phyloP scores from a whole-genome alignment of 2,113 vertebrate species.

The Ascaphus truei region DNA sequence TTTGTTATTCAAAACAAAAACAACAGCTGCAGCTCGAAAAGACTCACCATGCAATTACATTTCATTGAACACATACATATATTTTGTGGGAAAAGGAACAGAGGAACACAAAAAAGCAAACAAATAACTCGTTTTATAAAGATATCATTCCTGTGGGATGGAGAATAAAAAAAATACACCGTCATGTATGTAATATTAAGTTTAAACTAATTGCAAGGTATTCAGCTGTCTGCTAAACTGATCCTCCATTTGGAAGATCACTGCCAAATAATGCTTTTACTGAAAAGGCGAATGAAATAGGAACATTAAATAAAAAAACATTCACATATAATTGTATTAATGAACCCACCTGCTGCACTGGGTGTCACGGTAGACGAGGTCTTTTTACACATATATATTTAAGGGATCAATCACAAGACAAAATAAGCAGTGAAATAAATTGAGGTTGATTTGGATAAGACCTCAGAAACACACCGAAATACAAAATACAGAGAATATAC shows the following conservation, averaged over 20 bases:
- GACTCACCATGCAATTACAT: slow-evolving; percentile 22
- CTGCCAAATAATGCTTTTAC: too few species aligned
- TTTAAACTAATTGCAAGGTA: slow-evolving; percentile 10
- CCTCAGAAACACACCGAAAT: too few species aligned
- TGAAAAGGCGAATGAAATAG: too few species aligned
- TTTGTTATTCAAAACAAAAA: slow-evolving; percentile 17
- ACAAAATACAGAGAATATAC: too few species aligned
- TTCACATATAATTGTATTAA: too few species aligned
- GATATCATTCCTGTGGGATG: slow-evolving; percentile 21
- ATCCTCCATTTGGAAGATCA: not conserved
- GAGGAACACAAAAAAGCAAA: slow-evolving; percentile 28
- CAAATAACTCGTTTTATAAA: slow-evolving; percentile 26
- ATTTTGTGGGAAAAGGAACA: slow-evolving; percentile 17
- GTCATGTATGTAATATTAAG: not conserved
- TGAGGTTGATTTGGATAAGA: too few species aligned
- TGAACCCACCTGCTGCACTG: too few species aligned
- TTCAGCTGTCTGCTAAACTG: not conserved
- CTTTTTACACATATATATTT: too few species aligned
- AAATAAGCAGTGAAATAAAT: too few species aligned
- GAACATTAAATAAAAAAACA: too few species aligned
- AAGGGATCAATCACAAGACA: too few species aligned
- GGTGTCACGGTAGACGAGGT: too few species aligned
- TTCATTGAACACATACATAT: slow-evolving; percentile 31
- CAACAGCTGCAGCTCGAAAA: slow-evolving; percentile 27
- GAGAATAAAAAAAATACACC: slow-evolving; percentile 19